Base-by-base conservation (phyloP, 1,140 invertebrate genomes). In the Polypedilum pembai region DNA sequence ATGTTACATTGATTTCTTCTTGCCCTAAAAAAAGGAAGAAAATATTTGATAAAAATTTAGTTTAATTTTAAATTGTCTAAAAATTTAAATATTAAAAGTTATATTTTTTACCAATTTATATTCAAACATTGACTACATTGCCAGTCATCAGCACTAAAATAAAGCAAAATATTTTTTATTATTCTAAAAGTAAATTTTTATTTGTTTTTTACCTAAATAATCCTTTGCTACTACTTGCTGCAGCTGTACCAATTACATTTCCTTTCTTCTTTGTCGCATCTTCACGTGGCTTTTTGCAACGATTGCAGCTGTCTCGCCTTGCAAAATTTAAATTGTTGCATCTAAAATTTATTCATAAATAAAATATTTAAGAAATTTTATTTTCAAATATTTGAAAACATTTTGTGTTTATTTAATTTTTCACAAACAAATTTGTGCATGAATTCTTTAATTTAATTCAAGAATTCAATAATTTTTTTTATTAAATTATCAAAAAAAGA, bases 41-140 rank as follows among this genome's bases (percentile, higher is more conserved):
- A n/a, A n/a, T n/a, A n/a, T n/a, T n/a, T 33, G 5, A 33, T 33
- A 33, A 33, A 33, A 33, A 33, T 33, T 33, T 1, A 33, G 15
- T 56, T 56, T 45, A 45, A 45, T 45, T 10, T 10, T n/a, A 56
- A 56, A 4, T n/a, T n/a, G n/a, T n/a, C n/a, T n/a, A n/a, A n/a
- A n/a, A n/a, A n/a, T n/a, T n/a, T n/a, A n/a, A n/a, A n/a, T n/a
- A n/a, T n/a, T n/a, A n/a, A n/a, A n/a, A n/a, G 5, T 33, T 33
- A 33, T 3, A 33, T 33, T 33, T 33, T 33, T 33, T 97, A 97
- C 98, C 98, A 99, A 82, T 99, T 99, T 2, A 99, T 97, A 84
- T 99, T 99, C 1, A 95, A 96, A 85, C 98, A 99, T 82, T 98
- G 98, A 83, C 93, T 96, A 82, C 98, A 99, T 80, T 98, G 94